Evolutionary conservation across 2,888 invertebrate genomes (phyloP).

Genomic region (Subacronicta megacephala): DNA sequence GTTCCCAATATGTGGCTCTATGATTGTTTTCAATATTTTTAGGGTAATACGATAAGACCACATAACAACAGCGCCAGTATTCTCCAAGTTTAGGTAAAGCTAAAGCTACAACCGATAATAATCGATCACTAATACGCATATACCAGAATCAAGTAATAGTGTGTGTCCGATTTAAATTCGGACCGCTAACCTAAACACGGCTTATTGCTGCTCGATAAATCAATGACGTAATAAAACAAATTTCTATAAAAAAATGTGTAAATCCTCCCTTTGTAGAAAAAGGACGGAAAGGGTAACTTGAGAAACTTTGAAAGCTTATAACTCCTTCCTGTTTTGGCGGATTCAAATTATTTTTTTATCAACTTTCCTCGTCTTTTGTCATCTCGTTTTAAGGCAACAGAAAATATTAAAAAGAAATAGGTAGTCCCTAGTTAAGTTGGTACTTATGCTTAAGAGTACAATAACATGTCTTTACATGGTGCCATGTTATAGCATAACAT

Average conservation of each 20-base stretch:
- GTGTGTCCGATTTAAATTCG: no score
- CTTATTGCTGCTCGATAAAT: not conserved
- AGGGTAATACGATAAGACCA: no score
- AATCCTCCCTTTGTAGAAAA: constrained; percentile 38
- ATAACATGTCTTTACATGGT: no score
- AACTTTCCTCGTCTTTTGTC: constrained; percentile 1
- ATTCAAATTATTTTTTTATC: constrained; percentile 47
- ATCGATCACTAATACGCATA: no score
- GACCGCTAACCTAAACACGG: not conserved
- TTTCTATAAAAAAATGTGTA: constrained; percentile 10
- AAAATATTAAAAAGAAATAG: constrained; percentile 25
- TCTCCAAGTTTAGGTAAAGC: no score
- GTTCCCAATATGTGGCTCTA: no score
- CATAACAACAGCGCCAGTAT: no score
- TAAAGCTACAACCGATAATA: no score
- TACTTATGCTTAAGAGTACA: no score
- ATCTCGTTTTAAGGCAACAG: constrained; percentile 34
- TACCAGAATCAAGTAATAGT: no score
- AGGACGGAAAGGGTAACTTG: constrained; percentile 37
- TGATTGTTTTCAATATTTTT: no score
- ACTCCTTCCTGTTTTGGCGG: constrained; percentile 50
- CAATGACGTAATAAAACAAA: constrained; percentile 24
- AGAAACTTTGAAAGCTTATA: constrained; percentile 51
- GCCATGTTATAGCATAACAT: no score
- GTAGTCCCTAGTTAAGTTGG: constrained; percentile 21